Evolutionary conservation across 2,113 vertebrate genomes (phyloP), one percentile per base, ranked within the genome.

Genomic region (Colistium nudipinnis): DNA sequence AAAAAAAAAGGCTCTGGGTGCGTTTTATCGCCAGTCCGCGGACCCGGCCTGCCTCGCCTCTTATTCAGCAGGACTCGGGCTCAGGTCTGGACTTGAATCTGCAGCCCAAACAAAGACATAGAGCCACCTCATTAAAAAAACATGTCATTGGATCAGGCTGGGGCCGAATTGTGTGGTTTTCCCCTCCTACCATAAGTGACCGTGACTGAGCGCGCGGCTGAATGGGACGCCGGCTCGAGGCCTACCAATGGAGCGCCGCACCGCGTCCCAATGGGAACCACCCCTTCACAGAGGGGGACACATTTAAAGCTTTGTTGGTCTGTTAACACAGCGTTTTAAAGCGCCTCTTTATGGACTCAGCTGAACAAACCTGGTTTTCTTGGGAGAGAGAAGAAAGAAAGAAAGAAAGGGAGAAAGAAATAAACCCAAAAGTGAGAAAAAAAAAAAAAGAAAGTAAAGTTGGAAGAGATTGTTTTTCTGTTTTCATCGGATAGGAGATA

Each of bases 141-240:
- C 89, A 92, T 92, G 87, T 90, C 89, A 92, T 87, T 87, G 83
- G 89, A 89, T 92, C 88, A 87, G 77, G 72, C 84, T 79, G 24
- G 24, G 64, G 63, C 64, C 83, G 85, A 82, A 89, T 85, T 80
- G 85, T 84, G 82, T 83, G 85, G 81, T 87, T 88, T 53, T 82
- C 86, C 80, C 83, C 83, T 82, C 83, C 87, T 87, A 72, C 80
- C 70, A 83, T 88, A 88, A 92, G 87, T 86, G 88, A 90, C 76
- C 86, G 81, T 92, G 91, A 91, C 91, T 82, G 87, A 84, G 82
- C 78, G 66, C 63, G 44, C 74, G 71, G 69, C 82, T 90, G 87
- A 90, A 90, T 86, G 77, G 81, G 87, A 74, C 74, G 86, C 85
- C 33, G 61, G 78, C 78, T 56, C 57, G 83, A 87, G 78, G 80